Base-by-base conservation (phyloP, 1,140 invertebrate genomes). In the Adelges cooleyi region DNA sequence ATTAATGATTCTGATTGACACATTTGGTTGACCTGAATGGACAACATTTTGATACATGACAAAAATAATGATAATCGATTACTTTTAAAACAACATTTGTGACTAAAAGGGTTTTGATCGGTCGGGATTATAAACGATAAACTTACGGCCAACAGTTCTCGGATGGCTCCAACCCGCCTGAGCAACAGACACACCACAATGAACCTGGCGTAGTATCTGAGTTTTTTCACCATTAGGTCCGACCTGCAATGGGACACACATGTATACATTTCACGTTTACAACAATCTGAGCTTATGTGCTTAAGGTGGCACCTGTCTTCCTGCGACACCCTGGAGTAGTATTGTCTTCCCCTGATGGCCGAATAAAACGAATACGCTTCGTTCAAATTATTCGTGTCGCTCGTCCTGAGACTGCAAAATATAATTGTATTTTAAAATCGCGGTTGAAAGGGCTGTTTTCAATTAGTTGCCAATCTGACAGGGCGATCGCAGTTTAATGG, bases 281-380 rank as follows among this genome's bases (percentile, higher is more conserved):
- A 46, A 46, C 44, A 46, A 17, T 6, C 44, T 10, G 29, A 25
- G 38, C 38, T 23, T 18, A 13, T 25, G 1, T 17, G 17, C 22
- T 49, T 25, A 10, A 23, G 68, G 66, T 69, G n/a, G n/a, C 75
- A 85, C 81, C 89, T 86, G 77, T 95, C 91, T 75, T 96, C 93
- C 75, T 95, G 94, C 59, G 84, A 86, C 0, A 92, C 92, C 72
- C 92, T 84, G 44, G 91, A 94, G 74, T 97, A 98, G 74, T 98
- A 98, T 3, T 89, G 90, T 71, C 95, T 79, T 51, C 89, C 89
- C 67, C 93, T 77, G 71, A 98, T 98, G 2, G 94, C 94, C 25
- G 90, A 88, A 79, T 98, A 98, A 77, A 98, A 98, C 25, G 92
- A 90, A 77, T 87, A 95, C 36, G 93, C 91, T 79, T 97, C 94